Percentiles rank a stretch among this genome's conserved stretches.
Conservation (phyloP, 1,140 invertebrate species). For the Papilio polyxenes region DNA sequence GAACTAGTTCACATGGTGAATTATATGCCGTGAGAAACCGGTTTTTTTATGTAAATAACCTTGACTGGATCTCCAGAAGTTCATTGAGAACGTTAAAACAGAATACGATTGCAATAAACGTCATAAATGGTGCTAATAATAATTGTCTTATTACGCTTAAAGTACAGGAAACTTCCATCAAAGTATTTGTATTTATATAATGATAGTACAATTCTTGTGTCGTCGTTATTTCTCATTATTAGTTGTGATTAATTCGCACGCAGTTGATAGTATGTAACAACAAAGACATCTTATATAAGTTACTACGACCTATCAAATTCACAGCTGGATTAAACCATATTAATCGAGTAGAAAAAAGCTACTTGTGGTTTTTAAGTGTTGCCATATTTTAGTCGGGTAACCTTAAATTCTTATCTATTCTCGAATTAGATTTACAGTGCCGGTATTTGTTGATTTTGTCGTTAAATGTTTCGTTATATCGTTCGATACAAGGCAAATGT, state of each 20-base stretch:
- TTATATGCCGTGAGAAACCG: constrained; percentile 37
- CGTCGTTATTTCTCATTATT: background rate
- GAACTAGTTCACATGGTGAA: background rate
- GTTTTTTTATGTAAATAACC: constrained; percentile 55
- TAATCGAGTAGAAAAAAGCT: background rate
- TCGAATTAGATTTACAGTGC: constrained; percentile 37
- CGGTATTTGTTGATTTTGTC: constrained; percentile 61
- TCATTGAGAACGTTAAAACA: constrained; percentile 7
- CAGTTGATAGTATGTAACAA: background rate
- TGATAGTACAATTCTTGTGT: background rate
- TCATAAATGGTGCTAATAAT: constrained; percentile 5
- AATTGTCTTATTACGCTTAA: constrained; percentile 13
- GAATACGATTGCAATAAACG: background rate
- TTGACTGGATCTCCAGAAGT: constrained; percentile 47
- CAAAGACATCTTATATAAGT: background rate
- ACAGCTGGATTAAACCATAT: background rate
- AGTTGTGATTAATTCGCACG: background rate
- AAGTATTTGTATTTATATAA: constrained; percentile 12
- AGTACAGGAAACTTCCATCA: background rate
- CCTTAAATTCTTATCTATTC: background rate
- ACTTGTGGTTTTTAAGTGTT: background rate
- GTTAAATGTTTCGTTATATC: constrained; percentile 63
- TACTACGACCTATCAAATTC: background rate
- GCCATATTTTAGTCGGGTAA: background rate
- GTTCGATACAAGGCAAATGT: constrained; percentile 56